These are phyloP conservation scores for Steinernema feltiae DNA, from an alignment of 1,140 invertebrate species.

Conservation along the genomic window DNA sequence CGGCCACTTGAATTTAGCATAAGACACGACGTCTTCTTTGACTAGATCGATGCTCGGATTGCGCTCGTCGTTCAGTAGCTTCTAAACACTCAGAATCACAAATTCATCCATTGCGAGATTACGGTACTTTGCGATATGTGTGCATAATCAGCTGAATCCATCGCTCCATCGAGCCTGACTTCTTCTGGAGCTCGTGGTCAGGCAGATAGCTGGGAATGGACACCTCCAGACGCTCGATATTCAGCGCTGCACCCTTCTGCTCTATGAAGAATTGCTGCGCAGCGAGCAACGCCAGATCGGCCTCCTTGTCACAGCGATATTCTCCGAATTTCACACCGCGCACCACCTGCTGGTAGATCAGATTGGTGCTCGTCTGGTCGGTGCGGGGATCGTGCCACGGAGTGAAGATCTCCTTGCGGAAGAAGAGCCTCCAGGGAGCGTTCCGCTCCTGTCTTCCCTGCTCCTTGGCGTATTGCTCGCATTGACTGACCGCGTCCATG, in stretches of 20 bases:
- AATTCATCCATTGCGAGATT: not conserved
- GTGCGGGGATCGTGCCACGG: constrained; percentile 96
- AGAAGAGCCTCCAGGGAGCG: constrained; percentile 74
- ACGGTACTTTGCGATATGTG: constrained; percentile 76
- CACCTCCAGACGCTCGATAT: constrained; percentile 78
- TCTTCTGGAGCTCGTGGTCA: constrained; percentile 76
- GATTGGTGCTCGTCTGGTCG: constrained; percentile 88
- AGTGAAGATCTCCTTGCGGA: constrained; percentile 95
- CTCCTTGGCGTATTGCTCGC: constrained; percentile 98
- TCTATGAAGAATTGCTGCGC: constrained; percentile 99
- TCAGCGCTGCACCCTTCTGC: constrained; percentile 70
- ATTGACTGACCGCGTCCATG: constrained; percentile 98
- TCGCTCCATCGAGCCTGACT: constrained; percentile 77
- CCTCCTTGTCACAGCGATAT: constrained; percentile 96
- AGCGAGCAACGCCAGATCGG: constrained; percentile 94
- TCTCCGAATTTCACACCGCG: constrained; percentile 69
- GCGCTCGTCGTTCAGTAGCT: constrained; percentile 38
- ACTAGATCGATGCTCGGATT: constrained; percentile 65
- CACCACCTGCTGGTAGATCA: constrained; percentile 81
- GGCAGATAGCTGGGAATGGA: constrained; percentile 91
- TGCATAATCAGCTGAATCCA: constrained; percentile 81
- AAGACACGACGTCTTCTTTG: constrained; percentile 97
- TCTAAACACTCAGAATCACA: constrained; percentile 44
- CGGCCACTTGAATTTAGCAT: constrained; percentile 98
- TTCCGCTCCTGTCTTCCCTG: constrained; percentile 80